Conservation (phyloP, 2,113 vertebrate genomes). For the Rhizomys pruinosus region DNA sequence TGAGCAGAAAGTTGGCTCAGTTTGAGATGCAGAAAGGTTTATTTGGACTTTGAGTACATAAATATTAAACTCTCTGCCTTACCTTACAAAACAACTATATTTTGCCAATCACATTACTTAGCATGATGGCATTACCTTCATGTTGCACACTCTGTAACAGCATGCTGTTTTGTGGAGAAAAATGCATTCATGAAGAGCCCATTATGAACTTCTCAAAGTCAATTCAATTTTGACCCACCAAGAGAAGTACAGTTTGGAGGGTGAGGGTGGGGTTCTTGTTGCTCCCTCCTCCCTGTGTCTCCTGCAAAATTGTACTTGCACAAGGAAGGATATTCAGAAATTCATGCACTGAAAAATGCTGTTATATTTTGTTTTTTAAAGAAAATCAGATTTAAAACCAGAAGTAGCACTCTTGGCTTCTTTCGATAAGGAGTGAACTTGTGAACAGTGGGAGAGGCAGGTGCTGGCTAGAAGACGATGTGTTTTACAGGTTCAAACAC, state of each 20-base stretch:
- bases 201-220: too few relatives aligned
- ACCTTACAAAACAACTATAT: too few relatives aligned
- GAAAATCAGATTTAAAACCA: conserved; percentile 85
- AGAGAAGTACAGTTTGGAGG: too few relatives aligned
- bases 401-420: conserved; percentile 89
- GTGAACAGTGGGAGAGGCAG: conserved; percentile 81
- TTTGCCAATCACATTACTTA: too few relatives aligned
- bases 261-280: conserved; percentile 81
- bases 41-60: conserved; percentile 87
- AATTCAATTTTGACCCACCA: too few relatives aligned
- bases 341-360: too few relatives aligned
- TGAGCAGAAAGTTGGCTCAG: conserved; percentile 84
- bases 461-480: too few relatives aligned
- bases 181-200: too few relatives aligned
- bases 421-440: conserved; percentile 84
- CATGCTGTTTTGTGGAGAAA: conserved; percentile 96
- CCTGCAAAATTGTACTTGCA: conserved; percentile 86
- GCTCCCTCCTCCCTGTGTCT: conserved; percentile 53
- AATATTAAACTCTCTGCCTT: conserved; percentile 90
- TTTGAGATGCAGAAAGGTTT: conserved; percentile 85
- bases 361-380: conserved; percentile 78
- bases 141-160: conserved; percentile 93
- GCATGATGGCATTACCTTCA: conserved; percentile 93
- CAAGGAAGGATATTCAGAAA: conserved; percentile 85
- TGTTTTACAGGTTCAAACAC: too few relatives aligned